These are phyloP conservation scores for Panulirus ornatus DNA, from an alignment of 1,140 invertebrate genomes.

Conservation along the genomic window DNA sequence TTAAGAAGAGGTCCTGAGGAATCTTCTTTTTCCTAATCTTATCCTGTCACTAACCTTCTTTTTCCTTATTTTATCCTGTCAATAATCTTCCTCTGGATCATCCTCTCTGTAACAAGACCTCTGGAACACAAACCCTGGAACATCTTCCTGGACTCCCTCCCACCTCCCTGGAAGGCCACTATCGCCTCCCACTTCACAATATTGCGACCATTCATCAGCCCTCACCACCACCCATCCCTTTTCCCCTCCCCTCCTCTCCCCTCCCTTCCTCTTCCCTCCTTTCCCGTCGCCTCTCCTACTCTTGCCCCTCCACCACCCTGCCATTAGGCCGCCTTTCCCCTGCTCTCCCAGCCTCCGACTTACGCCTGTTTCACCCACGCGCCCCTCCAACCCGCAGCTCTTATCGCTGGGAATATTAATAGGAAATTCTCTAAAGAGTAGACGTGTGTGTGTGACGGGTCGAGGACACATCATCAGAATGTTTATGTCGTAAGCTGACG, in stretches of 20 bases:
- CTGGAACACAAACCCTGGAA: not conserved
- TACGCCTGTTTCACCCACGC: no score
- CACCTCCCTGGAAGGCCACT: not conserved
- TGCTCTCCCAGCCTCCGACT: no score
- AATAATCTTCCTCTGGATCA: not conserved
- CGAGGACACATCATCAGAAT: no score
- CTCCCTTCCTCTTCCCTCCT: not conserved
- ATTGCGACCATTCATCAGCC: slow-evolving; percentile 7
- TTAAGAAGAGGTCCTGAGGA: no score
- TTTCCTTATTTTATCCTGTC: not conserved
- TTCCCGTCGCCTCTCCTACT: not conserved
- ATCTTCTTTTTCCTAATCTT: not conserved
- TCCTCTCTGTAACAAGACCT: no score
- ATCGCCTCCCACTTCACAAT: not conserved
- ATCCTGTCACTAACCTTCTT: not conserved
- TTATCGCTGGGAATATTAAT: not conserved
- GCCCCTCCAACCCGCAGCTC: no score
- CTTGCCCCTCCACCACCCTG: no score
- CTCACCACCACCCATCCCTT: not conserved
- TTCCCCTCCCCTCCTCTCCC: not conserved
- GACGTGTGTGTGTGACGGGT: not conserved
- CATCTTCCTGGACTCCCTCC: not conserved
- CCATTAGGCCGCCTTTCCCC: no score
- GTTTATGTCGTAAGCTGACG: no score
- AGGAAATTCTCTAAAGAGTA: not conserved